phyloP scores from a whole-genome alignment of 92 coral and sea anemone genomes.

The Bergia sp. region DNA sequence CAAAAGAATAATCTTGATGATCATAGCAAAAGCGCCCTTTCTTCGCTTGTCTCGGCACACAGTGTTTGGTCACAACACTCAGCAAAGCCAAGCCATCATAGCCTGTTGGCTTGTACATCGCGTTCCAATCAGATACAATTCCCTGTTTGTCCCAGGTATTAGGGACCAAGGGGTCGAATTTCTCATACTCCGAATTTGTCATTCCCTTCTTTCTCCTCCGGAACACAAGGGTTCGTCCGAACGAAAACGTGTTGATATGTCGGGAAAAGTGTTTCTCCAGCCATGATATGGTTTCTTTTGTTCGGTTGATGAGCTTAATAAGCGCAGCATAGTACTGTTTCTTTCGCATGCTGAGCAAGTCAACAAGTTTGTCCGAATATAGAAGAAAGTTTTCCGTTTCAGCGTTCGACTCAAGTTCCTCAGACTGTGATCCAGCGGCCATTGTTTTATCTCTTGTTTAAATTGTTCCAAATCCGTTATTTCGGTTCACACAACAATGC shows the following conservation, averaged over 20 bases:
- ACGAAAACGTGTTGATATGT: conserved; percentile 11
- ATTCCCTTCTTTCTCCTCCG: conserved; percentile 1
- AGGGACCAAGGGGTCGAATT: neutral
- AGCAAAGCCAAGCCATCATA: neutral
- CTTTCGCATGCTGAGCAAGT: conserved; percentile 10
- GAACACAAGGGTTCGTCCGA: conserved; percentile 15
- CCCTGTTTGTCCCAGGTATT: conserved; percentile 8
- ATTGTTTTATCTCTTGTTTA: neutral
- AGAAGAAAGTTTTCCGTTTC: neutral
- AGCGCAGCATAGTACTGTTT: conserved; percentile 5
- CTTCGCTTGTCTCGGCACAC: conserved; percentile 18
- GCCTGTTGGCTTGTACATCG: neutral
- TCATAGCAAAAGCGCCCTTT: conserved; percentile 24
- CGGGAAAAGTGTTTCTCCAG: conserved; percentile 1
- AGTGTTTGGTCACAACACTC: neutral
- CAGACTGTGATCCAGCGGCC: neutral
- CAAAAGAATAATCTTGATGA: conserved; percentile 2
- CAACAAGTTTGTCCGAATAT: neutral
- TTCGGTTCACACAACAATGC: neutral
- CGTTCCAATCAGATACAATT: neutral
- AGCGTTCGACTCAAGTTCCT: neutral
- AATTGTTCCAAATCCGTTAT: neutral
- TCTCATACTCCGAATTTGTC: neutral
- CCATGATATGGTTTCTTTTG: conserved; percentile 26
- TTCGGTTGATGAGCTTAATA: conserved; percentile 18